Conservation (phyloP, 1,140 invertebrate genomes). For the Papilio polyxenes region DNA sequence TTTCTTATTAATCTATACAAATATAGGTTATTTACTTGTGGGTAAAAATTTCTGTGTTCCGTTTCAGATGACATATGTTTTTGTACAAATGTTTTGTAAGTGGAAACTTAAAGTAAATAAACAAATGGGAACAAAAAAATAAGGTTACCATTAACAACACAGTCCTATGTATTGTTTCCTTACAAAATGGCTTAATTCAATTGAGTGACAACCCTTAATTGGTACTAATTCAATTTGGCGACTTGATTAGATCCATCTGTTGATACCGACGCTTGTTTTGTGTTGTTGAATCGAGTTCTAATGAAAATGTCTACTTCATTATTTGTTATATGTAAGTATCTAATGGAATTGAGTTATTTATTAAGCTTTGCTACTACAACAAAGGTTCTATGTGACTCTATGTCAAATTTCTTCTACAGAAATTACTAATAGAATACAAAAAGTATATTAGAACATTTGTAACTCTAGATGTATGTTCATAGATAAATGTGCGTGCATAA, state of each 20-base stretch:
- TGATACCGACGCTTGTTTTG: constrained; percentile 25
- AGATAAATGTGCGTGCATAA: constrained; percentile 3
- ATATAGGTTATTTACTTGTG: no score
- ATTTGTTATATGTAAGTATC: not conserved
- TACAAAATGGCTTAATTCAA: constrained; percentile 8
- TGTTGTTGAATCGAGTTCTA: constrained; percentile 24
- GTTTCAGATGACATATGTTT: no score
- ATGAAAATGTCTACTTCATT: not conserved
- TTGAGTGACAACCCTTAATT: constrained; percentile 28
- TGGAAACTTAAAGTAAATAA: no score
- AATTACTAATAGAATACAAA: not conserved
- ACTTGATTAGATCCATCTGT: constrained; percentile 32
- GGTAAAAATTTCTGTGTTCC: no score
- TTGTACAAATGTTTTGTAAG: no score
- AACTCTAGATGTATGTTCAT: not conserved
- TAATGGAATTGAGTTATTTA: not conserved
- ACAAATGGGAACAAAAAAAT: no score
- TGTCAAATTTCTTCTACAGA: no score
- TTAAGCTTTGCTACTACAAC: not conserved
- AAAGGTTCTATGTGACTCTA: not conserved
- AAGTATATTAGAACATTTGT: not conserved
- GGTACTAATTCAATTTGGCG: constrained; percentile 23
- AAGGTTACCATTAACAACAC: not conserved
- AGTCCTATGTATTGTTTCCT: not conserved
- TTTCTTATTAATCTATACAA: not conserved